phyloP scores from a whole-genome alignment of 2,797 vertebrate species.

The Galago senegalensis region DNA sequence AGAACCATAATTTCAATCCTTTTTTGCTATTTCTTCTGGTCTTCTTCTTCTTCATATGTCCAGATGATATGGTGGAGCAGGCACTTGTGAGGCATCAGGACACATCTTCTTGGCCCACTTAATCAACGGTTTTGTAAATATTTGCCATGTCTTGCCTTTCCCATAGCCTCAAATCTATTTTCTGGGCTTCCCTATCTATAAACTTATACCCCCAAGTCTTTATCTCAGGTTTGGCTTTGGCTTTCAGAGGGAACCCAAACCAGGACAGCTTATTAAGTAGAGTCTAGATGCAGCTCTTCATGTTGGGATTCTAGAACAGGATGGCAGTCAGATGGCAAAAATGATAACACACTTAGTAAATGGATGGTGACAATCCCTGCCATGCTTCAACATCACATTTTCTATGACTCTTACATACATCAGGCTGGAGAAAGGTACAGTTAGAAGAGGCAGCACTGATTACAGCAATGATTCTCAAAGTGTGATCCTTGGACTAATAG shows the following conservation, averaged over 20 bases:
- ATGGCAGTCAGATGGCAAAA: neutral
- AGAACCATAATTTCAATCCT: neutral
- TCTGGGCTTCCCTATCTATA: neutral
- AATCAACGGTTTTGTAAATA: neutral
- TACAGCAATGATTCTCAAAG: neutral
- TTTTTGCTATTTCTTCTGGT: neutral
- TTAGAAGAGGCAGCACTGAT: neutral
- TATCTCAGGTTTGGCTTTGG: neutral
- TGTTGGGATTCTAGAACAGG: neutral
- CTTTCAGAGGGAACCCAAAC: constrained; percentile 2
- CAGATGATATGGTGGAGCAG: neutral
- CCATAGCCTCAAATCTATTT: neutral
- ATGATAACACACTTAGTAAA: neutral
- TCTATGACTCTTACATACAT: neutral
- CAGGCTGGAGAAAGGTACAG: neutral
- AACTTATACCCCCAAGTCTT: neutral
- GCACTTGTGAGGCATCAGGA: neutral
- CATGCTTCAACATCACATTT: neutral
- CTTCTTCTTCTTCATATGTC: neutral
- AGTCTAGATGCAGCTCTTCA: neutral
- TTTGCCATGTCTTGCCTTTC: neutral
- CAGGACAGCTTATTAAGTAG: neutral
- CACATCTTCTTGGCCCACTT: neutral
- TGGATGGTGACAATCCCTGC: neutral
- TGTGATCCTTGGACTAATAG: neutral